Conservation (phyloP, 2,888 invertebrate genomes). For the Chloroclysta siterata region DNA sequence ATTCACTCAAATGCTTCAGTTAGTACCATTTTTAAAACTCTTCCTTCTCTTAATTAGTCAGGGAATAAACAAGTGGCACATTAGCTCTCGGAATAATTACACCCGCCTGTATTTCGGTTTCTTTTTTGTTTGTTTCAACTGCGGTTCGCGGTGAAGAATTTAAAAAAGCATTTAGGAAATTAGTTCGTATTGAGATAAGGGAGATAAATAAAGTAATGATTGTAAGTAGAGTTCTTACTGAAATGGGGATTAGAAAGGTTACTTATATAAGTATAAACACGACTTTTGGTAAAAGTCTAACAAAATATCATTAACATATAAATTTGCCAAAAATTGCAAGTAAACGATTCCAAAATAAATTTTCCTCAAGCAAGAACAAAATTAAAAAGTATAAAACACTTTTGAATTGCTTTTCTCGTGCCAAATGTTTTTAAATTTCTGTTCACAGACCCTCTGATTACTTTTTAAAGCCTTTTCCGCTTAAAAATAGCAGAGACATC, state of each 20-base stretch:
- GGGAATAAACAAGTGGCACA: slow-evolving; percentile 83
- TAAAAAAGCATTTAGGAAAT: slow-evolving; percentile 78
- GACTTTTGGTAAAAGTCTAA: neutral
- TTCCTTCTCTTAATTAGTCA: slow-evolving; percentile 82
- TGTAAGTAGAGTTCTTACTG: slow-evolving; percentile 9
- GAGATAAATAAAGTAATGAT: slow-evolving; percentile 12
- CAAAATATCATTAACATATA: slow-evolving; percentile 11
- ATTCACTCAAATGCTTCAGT: slow-evolving; percentile 66
- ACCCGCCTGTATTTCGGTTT: slow-evolving; percentile 64
- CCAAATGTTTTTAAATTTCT: slow-evolving; percentile 71
- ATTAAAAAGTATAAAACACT: slow-evolving; percentile 74
- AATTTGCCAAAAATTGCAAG: slow-evolving; percentile 28
- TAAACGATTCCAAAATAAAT: slow-evolving; percentile 44
- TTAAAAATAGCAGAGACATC: slow-evolving; percentile 70
- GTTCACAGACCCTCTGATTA: slow-evolving; percentile 74
- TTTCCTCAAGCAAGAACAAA: slow-evolving; percentile 55
- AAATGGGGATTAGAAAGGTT: neutral
- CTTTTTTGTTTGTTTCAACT: slow-evolving; percentile 58
- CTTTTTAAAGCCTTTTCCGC: slow-evolving; percentile 73
- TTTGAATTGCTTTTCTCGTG: slow-evolving; percentile 64
- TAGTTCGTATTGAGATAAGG: slow-evolving; percentile 62
- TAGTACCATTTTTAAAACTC: slow-evolving; percentile 73
- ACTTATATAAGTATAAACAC: neutral
- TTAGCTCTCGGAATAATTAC: slow-evolving; percentile 83
- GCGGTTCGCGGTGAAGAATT: slow-evolving; percentile 76